Evolutionary conservation across 1,140 invertebrate genomes (phyloP), one percentile per base, ranked within the genome.

Genomic region (Drosophila triauraria): DNA sequence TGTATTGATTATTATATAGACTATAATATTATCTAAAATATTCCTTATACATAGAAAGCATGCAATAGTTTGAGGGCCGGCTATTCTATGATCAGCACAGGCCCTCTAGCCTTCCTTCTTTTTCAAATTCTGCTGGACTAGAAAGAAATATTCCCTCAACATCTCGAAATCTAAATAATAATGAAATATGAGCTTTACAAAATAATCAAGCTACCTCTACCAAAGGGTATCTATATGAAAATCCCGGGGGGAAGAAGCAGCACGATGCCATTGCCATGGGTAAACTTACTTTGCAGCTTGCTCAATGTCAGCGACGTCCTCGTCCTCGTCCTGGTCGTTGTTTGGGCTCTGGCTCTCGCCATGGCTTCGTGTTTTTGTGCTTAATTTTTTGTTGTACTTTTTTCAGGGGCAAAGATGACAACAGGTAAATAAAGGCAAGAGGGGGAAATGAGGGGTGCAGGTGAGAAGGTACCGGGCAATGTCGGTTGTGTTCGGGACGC

Each of bases 401-500:
- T 59, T 81, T 81, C 78, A 81, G 72, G 78, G 78, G 60, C 79
- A 65, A 67, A 74, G 50, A 77, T 64, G 51, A 71, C 75, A 78
- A 78, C 76, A 78, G 76, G 76, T 78, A 78, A 78, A 64, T 60
- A 59, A 15, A 9, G 74, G 42, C 7, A 13, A 60, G n/a, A 15
- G 30, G 25, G 27, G 8, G 10, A 4, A 4, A 32, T 32, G 32
- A 10, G 2, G n/a, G 15, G 38, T 1, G 15, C 9, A 6, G 25
- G 13, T n/a, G 32, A 25, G 40, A 53, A 15, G 32, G 17, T 27
- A 30, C 51, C 30, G 43, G 35, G 67, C 68, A 74, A 60, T 60
- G 62, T 42, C 25, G 43, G 46, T 23, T 53, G 47, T 50, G 46
- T 48, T 67, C 17, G 51, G 51, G 54, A 54, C 75, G 64, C 63